These are phyloP conservation scores for Crocodylus rhombifer DNA, from an alignment of 2,797 vertebrate genomes.

Conservation along the genomic window DNA sequence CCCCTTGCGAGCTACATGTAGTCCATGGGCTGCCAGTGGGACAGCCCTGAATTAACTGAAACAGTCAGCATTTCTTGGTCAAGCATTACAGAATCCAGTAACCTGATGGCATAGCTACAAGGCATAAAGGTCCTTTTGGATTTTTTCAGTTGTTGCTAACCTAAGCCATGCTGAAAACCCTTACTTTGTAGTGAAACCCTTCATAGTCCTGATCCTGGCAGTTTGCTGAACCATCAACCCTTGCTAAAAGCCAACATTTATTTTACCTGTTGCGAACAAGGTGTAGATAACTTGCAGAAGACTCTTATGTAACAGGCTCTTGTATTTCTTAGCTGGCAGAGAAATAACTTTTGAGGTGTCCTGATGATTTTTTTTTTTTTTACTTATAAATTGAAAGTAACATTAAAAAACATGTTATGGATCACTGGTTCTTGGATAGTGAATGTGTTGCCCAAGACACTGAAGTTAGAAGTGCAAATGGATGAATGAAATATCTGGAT, in stretches of 20 bases:
- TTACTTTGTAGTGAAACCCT: conserved; percentile 4
- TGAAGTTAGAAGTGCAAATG: background rate
- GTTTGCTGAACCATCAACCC: background rate
- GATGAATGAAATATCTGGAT: background rate
- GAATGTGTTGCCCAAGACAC: background rate
- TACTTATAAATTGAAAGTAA: conserved; percentile 2
- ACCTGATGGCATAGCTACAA: background rate
- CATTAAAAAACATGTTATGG: background rate
- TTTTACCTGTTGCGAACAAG: background rate
- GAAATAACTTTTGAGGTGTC: background rate
- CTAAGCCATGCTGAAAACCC: background rate
- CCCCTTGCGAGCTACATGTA: too few species aligned
- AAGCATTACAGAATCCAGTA: background rate
- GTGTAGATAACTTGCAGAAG: background rate
- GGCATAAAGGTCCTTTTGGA: background rate
- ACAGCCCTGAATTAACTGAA: too few species aligned
- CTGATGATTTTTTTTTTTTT: background rate
- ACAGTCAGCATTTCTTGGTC: background rate
- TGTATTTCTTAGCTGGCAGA: background rate
- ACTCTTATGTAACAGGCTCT: background rate
- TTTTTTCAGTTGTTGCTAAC: conserved; percentile 21
- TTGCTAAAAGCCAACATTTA: background rate
- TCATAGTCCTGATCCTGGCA: background rate
- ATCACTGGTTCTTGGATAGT: background rate
- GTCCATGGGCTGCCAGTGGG: too few species aligned